Percentiles rank a stretch among this genome's conserved stretches.
Evolutionary conservation across 2,888 invertebrate genomes (phyloP).

Genomic region (Leptarthrus brevirostris): DNA sequence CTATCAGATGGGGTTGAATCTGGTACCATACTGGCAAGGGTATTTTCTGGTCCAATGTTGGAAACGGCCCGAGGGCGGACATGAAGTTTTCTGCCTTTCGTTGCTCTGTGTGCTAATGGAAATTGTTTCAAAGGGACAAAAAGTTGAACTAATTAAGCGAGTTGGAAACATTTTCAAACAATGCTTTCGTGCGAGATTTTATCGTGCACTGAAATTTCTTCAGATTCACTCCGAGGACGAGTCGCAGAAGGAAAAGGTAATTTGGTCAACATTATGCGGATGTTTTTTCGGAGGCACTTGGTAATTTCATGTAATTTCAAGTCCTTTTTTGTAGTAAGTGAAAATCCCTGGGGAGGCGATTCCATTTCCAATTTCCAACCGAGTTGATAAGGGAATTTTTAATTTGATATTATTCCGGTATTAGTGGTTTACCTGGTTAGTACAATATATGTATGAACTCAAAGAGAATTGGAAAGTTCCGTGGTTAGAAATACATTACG

Average conservation of each 20-base stretch:
- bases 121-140: constrained; percentile 44
- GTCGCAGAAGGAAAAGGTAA: constrained; percentile 5
- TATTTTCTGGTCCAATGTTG: background rate
- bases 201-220: constrained; percentile 39
- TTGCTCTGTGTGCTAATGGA: constrained; percentile 31
- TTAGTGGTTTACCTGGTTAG: constrained; percentile 14
- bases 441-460: background rate
- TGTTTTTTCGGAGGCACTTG: background rate
- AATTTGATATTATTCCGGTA: constrained; percentile 8
- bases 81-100: constrained; percentile 37
- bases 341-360: constrained; percentile 5
- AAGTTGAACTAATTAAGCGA: constrained; percentile 43
- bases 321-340: constrained; percentile 18
- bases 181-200: constrained; percentile 44
- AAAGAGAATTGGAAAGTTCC: too few relatives aligned
- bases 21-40: background rate
- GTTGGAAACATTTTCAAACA: constrained; percentile 48
- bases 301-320: constrained; percentile 10
- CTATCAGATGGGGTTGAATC: background rate
- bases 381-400: constrained; percentile 13
- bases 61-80: background rate
- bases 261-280: constrained; percentile 31
- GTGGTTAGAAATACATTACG: too few relatives aligned
- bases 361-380: background rate
- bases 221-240: background rate